Evolutionary conservation across 2,797 vertebrate species (phyloP).

Genomic region (Miichthys miiuy): DNA sequence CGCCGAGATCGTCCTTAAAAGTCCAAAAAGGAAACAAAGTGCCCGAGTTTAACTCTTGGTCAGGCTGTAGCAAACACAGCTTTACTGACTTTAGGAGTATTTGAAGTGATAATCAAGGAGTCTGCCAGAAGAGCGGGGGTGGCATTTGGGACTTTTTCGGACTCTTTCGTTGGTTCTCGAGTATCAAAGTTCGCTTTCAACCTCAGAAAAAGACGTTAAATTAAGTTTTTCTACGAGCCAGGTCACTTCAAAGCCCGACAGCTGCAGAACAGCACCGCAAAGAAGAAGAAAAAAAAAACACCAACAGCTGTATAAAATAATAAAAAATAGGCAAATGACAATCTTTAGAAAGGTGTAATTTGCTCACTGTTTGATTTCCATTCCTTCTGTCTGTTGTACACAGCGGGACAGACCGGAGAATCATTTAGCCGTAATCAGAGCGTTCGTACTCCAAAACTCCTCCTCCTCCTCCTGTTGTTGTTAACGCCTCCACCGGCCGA

Average conservation of each 20-base stretch:
- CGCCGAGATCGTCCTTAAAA: conserved; percentile 7
- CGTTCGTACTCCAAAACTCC: conserved; percentile 59
- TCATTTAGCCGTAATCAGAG: conserved; percentile 80
- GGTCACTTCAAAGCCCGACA: conserved; percentile 52
- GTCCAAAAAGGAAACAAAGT: conserved; percentile 7
- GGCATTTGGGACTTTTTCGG: background rate
- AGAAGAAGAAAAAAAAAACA: background rate
- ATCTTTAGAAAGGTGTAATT: conserved; percentile 84
- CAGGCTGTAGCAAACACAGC: background rate
- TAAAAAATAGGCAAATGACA: conserved; percentile 85
- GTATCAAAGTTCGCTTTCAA: background rate
- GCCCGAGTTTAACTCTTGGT: conserved; percentile 5
- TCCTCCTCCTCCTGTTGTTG: conserved; percentile 29
- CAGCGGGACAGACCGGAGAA: conserved; percentile 59
- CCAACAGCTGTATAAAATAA: conserved; percentile 25
- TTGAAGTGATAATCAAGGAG: conserved; percentile 31
- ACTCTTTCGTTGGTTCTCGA: conserved; percentile 10
- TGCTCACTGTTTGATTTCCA: conserved; percentile 74
- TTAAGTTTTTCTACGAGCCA: conserved; percentile 7
- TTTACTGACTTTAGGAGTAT: background rate
- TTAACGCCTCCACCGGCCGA: conserved; percentile 48
- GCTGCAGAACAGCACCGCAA: conserved; percentile 56
- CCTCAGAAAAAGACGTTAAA: conserved; percentile 1
- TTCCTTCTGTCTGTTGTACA: conserved; percentile 59
- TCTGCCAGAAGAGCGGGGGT: background rate